Percentiles rank a stretch among this genome's conserved stretches.
Conservation (phyloP, 2,888 invertebrate genomes). For the Malachius bipustulatus region DNA sequence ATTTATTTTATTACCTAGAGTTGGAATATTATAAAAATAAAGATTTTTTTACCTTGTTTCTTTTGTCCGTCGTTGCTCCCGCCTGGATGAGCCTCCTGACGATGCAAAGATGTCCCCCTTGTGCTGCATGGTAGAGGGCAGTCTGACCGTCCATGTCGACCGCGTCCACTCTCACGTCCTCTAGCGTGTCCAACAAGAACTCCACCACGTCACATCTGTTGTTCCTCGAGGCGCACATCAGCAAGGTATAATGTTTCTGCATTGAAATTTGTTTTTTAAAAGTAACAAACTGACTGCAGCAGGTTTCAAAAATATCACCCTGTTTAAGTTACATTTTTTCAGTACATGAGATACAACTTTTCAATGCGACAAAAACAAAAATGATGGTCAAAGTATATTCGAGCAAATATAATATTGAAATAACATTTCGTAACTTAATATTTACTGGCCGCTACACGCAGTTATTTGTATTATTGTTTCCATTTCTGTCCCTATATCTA, state of each 20-base stretch:
- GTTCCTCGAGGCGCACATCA: constrained; percentile 67
- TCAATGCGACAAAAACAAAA: too few species aligned
- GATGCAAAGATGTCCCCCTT: constrained; percentile 56
- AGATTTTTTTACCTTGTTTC: constrained; percentile 50
- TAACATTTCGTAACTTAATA: too few species aligned
- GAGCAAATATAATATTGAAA: too few species aligned
- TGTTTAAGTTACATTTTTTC: too few species aligned
- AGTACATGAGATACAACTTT: too few species aligned
- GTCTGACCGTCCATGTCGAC: constrained; percentile 59
- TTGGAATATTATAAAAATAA: background rate
- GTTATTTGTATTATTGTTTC: too few species aligned
- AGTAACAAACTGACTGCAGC: too few species aligned
- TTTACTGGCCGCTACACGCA: too few species aligned
- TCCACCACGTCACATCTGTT: constrained; percentile 54
- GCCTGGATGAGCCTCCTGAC: constrained; percentile 53
- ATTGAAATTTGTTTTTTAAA: constrained; percentile 15
- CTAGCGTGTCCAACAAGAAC: constrained; percentile 52
- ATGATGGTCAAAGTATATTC: too few species aligned
- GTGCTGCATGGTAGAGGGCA: constrained; percentile 64
- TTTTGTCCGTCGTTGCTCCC: constrained; percentile 53
- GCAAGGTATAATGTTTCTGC: constrained; percentile 58
- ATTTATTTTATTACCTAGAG: too few species aligned
- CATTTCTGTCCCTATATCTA: too few species aligned
- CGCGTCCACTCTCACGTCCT: constrained; percentile 45
- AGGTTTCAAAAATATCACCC: too few species aligned